phyloP scores from a whole-genome alignment of 92 coral and sea anemone genomes.

The Siderastrea radians region DNA sequence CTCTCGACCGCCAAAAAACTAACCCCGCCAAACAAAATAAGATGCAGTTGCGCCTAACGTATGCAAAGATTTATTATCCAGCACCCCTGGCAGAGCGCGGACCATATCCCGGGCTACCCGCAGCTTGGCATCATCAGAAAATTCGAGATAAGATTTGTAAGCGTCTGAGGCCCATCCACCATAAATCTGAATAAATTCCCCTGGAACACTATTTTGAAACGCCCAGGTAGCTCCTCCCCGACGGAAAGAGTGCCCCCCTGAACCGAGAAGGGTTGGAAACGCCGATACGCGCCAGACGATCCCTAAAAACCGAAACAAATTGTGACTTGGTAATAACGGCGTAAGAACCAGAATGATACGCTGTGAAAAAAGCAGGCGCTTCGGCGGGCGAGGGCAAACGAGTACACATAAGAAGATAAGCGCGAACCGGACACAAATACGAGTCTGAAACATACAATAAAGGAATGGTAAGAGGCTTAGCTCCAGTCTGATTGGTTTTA shows the following conservation, averaged over 20 bases:
- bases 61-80: too few relatives aligned
- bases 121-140: neutral
- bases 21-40: neutral
- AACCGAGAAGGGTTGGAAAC: neutral
- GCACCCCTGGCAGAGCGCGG: neutral
- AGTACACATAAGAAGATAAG: neutral
- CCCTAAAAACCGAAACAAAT: neutral
- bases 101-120: constrained; percentile 3
- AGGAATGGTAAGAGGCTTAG: neutral
- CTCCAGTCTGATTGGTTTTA: neutral
- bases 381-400: neutral
- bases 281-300: too few relatives aligned
- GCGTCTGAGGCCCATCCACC: constrained; percentile 36
- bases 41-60: neutral
- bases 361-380: neutral
- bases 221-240: constrained; percentile 30
- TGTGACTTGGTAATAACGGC: too few relatives aligned
- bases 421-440: neutral
- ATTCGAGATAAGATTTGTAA: constrained; percentile 18
- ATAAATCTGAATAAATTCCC: constrained; percentile 28
- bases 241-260: neutral
- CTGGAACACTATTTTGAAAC: constrained; percentile 19
- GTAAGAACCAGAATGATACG: neutral
- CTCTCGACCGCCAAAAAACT: constrained; percentile 2
- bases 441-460: neutral